Evolutionary conservation across 2,888 invertebrate species (phyloP), one percentile per base, ranked within the genome.

Genomic region (Brassicogethes aeneus): DNA sequence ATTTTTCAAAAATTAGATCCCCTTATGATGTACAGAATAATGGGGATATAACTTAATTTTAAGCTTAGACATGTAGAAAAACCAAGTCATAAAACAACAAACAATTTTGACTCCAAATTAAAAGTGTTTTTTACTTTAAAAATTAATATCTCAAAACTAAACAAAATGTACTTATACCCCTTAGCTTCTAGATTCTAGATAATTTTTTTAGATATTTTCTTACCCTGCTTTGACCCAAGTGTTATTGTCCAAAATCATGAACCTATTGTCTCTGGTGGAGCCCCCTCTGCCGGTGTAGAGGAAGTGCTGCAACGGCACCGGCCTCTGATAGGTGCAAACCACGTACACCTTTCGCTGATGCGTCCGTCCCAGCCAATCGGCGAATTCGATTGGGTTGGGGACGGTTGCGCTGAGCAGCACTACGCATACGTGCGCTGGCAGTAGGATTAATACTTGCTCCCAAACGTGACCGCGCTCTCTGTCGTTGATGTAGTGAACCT

Each of bases 401-500:
- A 97, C 97, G 0, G 99, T 99, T 1, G 99, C 99, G 62, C 94
- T 95, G 33, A 99, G 70, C 81, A 99, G 85, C 17, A 99, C 93
- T 45, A 99, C 93, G 54, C 85, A 90, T 3, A 99, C 94, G 64
- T 93, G 92, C 3, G 85, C 80, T 0, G 99, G 97, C 39, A 99
- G 69, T 62, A 99, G 77, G 55, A 99, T 99, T 2, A 99, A 73
- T 2, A 66, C 94, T 70, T 99, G 97, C 68, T 99, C 99, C 99
- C 99, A 99, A 0, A 99, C 99, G 60, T 97, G 94, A 8, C 99
- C 99, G 47, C 99, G 74, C 81, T 67, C 66, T 44, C 61, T 59
- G 43, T 99, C 93, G 66, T 97, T 99, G 48, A 99, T 92, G 61
- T 99, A 99, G 66, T 99, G 99, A 3, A 97, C 58, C 55, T 56